Percentiles rank a stretch among this genome's conserved stretches.
Conservation (phyloP, 2,797 vertebrate species). For the Gorsachius magnificus region DNA sequence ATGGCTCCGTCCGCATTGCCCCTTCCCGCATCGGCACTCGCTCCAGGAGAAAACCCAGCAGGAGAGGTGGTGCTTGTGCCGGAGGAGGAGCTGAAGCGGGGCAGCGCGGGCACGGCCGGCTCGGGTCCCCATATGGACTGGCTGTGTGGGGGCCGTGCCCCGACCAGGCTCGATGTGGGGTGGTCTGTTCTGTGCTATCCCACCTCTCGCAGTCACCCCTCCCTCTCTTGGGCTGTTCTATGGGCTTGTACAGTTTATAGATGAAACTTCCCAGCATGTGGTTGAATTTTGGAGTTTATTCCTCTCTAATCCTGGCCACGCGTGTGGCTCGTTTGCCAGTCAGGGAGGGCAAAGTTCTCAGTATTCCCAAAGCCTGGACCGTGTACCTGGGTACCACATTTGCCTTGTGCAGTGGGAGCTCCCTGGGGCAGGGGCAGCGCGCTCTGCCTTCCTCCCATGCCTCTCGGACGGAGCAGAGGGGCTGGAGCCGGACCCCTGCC, state of each 20-base stretch:
- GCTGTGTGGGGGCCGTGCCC: background rate
- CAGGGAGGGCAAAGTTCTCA: background rate
- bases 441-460: fast-evolving
- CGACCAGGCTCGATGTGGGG: fast-evolving
- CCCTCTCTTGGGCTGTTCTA: background rate
- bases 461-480: background rate
- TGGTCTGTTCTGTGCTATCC: background rate
- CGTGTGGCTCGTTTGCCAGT: fast-evolving
- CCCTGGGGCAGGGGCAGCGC: background rate
- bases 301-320: background rate
- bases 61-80: background rate
- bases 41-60: background rate
- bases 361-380: background rate
- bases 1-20: background rate
- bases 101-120: background rate
- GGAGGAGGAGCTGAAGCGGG: background rate
- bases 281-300: background rate
- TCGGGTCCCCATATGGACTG: fast-evolving
- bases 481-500: background rate
- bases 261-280: background rate
- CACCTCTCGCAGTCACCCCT: fast-evolving
- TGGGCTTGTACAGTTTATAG: background rate
- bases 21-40: background rate
- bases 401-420: background rate
- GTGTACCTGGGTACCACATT: fast-evolving